These are phyloP conservation scores for Corydoras sp. DNA, from an alignment of 2,113 vertebrate genomes.

Conservation along the genomic window DNA sequence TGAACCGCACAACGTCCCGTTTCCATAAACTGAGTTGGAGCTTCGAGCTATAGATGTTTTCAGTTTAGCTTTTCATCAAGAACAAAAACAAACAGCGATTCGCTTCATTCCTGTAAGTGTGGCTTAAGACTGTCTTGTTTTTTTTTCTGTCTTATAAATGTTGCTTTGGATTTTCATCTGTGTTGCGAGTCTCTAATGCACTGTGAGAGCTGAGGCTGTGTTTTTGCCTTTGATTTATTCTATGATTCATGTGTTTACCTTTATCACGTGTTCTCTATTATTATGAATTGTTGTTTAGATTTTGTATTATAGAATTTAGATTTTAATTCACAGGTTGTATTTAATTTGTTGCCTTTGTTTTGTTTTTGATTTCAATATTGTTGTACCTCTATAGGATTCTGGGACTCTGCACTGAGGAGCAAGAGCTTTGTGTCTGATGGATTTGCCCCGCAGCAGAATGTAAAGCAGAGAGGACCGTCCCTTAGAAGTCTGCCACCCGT, in stretches of 20 bases:
- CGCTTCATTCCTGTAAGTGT: slow-evolving; percentile 26
- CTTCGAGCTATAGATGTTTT: slow-evolving; percentile 12
- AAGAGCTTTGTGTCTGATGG: slow-evolving; percentile 61
- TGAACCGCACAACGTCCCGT: slow-evolving; percentile 14
- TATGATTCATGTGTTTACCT: neutral
- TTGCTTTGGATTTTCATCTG: neutral
- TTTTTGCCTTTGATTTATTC: slow-evolving; percentile 3
- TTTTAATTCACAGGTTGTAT: neutral
- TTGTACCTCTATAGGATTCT: slow-evolving; percentile 65
- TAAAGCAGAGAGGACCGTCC: slow-evolving; percentile 38
- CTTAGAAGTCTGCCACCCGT: slow-evolving; percentile 65
- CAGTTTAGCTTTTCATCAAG: neutral
- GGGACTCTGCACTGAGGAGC: slow-evolving; percentile 68
- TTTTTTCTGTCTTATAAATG: neutral
- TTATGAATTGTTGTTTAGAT: no score
- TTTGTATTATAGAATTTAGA: no score
- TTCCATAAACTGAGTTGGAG: slow-evolving; percentile 11
- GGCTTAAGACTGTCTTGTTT: neutral
- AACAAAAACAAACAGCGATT: slow-evolving; percentile 14
- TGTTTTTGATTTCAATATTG: neutral
- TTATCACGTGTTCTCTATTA: neutral
- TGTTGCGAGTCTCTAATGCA: neutral
- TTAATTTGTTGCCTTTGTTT: neutral
- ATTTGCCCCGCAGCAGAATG: slow-evolving; percentile 46
- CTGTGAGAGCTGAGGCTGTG: neutral